Evolutionary conservation across 2,888 invertebrate species (phyloP).

Genomic region (Lymantria dispar): DNA sequence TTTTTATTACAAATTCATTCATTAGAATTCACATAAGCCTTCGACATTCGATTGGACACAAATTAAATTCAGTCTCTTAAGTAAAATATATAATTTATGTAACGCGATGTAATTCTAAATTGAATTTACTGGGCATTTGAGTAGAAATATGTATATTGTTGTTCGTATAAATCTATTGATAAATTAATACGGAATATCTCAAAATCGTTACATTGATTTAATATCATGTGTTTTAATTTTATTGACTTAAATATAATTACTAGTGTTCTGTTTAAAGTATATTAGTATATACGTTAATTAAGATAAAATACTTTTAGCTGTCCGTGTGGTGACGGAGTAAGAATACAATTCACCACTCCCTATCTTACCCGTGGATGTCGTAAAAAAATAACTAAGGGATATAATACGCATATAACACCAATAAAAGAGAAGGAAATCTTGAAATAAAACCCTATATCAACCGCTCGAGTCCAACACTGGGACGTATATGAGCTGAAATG

Average conservation of each 20-base stretch:
- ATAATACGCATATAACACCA: too few species aligned
- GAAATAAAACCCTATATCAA: too few species aligned
- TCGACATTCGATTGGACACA: background rate
- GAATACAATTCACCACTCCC: too few species aligned
- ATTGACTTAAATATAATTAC: background rate
- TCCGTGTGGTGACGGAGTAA: too few species aligned
- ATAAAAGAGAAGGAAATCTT: too few species aligned
- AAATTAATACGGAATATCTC: slow-evolving; percentile 14
- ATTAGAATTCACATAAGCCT: background rate
- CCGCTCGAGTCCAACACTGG: too few species aligned
- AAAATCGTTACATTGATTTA: slow-evolving; percentile 3
- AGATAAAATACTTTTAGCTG: too few species aligned
- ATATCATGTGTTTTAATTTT: background rate
- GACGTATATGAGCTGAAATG: too few species aligned
- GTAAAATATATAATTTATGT: background rate
- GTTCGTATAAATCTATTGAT: slow-evolving; percentile 12
- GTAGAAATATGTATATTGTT: slow-evolving; percentile 9
- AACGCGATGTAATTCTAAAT: background rate
- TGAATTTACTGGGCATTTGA: slow-evolving; percentile 20
- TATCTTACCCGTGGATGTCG: too few species aligned
- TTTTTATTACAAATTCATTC: background rate
- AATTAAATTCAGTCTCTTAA: background rate
- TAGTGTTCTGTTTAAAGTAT: slow-evolving; percentile 6
- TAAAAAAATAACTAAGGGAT: too few species aligned
- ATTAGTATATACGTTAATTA: too few species aligned